Base-by-base conservation (phyloP, 2,888 invertebrate genomes). In the Mesoligia furuncula region DNA sequence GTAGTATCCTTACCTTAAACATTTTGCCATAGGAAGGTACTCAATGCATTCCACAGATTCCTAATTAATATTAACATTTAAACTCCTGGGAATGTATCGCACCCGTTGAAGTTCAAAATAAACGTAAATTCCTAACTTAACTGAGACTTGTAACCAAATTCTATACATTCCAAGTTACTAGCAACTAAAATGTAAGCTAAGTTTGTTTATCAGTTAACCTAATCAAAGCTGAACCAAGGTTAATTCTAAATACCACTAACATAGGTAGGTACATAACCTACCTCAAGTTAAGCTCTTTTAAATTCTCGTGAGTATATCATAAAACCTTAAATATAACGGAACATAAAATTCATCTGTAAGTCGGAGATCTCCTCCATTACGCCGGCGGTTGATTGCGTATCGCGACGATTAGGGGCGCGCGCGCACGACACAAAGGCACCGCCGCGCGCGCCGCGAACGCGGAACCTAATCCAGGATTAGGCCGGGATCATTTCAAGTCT, bases 401-500 rank as follows among this genome's bases (percentile, higher is more conserved):
- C 93, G 92, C 87, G 81, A 89, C 92, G 92, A 94, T 94, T 93
- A 93, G 92, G 93, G 89, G 94, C 93, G 94, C 93, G 92, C 90
- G 94, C 92, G 92, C 92, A 88, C 67, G 74, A 86, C 91, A 93
- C 95, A 96, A 95, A 95, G 94, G 85, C 80, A 77, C 85, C 85
- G 87, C 75, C 75, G 77, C 77, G 80, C 65, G 77, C 80, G 80
- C 89, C 74, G 84, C 78, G 89, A 94, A 92, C 93, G 89, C 93
- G 91, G 91, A 92, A 93, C 92, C 92, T 91, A 91, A 92, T 93
- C 93, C 94, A 72, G 87, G 81, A 68, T 85, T 90, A 89, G 83
- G 77, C 80, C 88, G 85, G 87, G 86, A 90, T 90, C 88, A 87
- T 90, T 85, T 81, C 85, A 79, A 67, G 85, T 76, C 91, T 88